Base-by-base conservation (phyloP, 2,113 vertebrate genomes). In the Varanus komodoensis region DNA sequence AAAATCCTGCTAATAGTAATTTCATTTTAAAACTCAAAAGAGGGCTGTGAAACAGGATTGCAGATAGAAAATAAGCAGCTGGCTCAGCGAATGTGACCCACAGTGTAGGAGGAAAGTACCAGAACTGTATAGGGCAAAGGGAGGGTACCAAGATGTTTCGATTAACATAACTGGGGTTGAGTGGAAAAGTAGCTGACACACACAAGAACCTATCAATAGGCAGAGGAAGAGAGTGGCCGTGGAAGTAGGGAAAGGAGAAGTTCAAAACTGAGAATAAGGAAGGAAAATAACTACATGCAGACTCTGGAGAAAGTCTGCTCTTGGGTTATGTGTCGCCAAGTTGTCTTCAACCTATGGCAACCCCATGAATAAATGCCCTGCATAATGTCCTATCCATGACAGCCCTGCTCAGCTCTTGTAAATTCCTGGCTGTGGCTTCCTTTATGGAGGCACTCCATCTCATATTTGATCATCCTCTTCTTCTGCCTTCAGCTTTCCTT, bases 271-370 rank as follows among this genome's bases (percentile, higher is more conserved):
- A 78, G 50, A 27, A 80, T 69, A 44, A 3, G 25, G n/a, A 50
- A 57, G 67, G 50, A 19, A 57, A 71, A 78, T 89, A 85, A 89
- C 21, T 14, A 89, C 80, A 17, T 71, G 64, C 83, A 90, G 89
- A 90, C 71, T 64, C 57, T 48, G 6, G 87, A 69, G 87, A 64
- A 88, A 69, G 81, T 88, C 67, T 69, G 77, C 78, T 52, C 71
- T 44, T 44, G 38, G 38, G 38, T 44, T 44, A 44, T 44, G 38
- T 44, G 38, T 44, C 38, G 38, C 38, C 38, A 44, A 44, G 38
- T 44, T 44, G 38, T 44, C 38, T 44, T 44, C 38, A 44, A 44
- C 38, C 38, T 44, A 44, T 44, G 38, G 38, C 38, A 44, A 44
- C 38, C 38, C 38, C 38, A 44, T 44, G 38, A 44, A 44, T 44